A percentile compares a stretch with the other conserved stretches of the same genome.
phyloP scores from a whole-genome alignment of 2,888 invertebrate genomes.

The Heteropelma amictum region DNA sequence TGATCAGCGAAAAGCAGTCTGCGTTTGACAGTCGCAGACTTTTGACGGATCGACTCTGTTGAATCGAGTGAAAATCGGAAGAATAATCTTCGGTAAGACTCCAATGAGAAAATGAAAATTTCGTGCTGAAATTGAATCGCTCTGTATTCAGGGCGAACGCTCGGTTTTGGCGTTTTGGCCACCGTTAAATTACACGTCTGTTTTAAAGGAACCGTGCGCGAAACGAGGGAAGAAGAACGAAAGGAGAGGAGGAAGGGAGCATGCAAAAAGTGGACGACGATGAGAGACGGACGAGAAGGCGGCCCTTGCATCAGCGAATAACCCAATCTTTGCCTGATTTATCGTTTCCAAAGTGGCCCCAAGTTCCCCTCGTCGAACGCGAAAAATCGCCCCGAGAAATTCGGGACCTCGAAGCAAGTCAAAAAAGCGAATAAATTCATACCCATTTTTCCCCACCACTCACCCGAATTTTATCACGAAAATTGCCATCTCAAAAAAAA shows the following conservation, averaged over 20 bases:
- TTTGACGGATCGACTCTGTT: conserved; percentile 23
- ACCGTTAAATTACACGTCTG: conserved; percentile 77
- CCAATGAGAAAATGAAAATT: too few relatives aligned
- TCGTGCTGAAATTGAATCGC: too few relatives aligned
- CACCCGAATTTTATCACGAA: background rate
- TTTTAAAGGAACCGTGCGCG: conserved; percentile 63
- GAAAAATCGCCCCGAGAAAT: conserved; percentile 19
- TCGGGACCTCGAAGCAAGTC: background rate
- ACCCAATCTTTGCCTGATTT: conserved; percentile 66
- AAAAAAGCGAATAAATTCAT: background rate
- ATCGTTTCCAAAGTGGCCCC: conserved; percentile 58
- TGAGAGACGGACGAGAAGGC: conserved; percentile 11
- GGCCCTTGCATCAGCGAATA: conserved; percentile 58
- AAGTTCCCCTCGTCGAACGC: background rate
- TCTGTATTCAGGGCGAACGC: conserved; percentile 62
- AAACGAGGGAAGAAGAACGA: conserved; percentile 14
- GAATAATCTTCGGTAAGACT: too few relatives aligned
- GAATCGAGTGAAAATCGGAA: too few relatives aligned
- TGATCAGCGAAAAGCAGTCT: too few relatives aligned
- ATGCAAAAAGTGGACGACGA: too few relatives aligned
- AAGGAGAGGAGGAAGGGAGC: background rate
- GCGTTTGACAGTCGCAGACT: background rate
- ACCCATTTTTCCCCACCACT: too few relatives aligned
- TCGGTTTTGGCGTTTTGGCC: conserved; percentile 67
- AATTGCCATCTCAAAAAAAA: background rate